phyloP scores from a whole-genome alignment of 2,888 invertebrate genomes.

The Falcaria lacertinaria region DNA sequence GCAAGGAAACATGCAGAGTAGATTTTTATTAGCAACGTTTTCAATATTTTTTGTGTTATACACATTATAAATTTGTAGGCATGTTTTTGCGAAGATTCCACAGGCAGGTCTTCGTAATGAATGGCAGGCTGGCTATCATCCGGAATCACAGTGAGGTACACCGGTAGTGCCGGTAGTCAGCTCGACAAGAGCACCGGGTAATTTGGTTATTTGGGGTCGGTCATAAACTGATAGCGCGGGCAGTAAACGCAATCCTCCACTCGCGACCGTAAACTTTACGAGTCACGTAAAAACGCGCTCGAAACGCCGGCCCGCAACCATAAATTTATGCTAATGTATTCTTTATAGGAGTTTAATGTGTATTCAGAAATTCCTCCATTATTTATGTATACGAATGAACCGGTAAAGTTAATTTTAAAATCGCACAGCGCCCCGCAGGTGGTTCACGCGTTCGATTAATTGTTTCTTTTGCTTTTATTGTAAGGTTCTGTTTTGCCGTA shows the following conservation, averaged over 20 bases:
- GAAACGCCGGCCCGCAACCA: constrained; percentile 76
- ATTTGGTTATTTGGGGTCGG: constrained; percentile 78
- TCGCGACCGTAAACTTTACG: constrained; percentile 79
- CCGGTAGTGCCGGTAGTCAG: too few relatives aligned
- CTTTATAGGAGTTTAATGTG: constrained; percentile 80
- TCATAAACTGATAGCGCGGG: constrained; percentile 76
- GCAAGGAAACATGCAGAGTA: constrained; percentile 25
- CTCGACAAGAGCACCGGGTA: constrained; percentile 60
- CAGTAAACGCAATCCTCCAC: constrained; percentile 79
- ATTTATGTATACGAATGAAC: constrained; percentile 79
- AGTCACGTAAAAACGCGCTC: constrained; percentile 80
- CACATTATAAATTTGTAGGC: too few relatives aligned
- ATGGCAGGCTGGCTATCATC: too few relatives aligned
- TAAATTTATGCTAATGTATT: constrained; percentile 81
- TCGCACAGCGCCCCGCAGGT: constrained; percentile 64
- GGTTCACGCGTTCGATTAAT: constrained; percentile 63
- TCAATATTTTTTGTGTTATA: too few relatives aligned
- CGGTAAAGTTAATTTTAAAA: constrained; percentile 79
- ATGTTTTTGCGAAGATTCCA: constrained; percentile 57
- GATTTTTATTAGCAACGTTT: too few relatives aligned
- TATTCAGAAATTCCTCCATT: constrained; percentile 79
- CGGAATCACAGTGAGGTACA: too few relatives aligned
- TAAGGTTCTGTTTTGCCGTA: constrained; percentile 41
- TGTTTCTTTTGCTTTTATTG: constrained; percentile 53
- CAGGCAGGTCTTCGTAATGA: too few relatives aligned